Evolutionary conservation across 2,113 vertebrate genomes (phyloP).

Genomic region (Anolis carolinensis): DNA sequence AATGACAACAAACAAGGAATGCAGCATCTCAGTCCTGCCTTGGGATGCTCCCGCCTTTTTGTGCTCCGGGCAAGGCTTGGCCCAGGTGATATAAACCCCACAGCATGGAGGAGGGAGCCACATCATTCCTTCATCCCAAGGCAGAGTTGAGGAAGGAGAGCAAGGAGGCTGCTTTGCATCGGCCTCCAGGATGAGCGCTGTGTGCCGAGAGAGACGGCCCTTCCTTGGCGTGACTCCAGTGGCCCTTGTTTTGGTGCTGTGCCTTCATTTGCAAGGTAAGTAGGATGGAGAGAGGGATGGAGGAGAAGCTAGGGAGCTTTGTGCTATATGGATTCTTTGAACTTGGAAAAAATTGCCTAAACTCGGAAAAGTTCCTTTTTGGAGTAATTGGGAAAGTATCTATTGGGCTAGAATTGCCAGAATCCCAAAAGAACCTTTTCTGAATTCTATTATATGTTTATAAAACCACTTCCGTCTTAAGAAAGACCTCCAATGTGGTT

Average conservation of each 20-base stretch:
- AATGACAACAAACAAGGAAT: slow-evolving; percentile 2
- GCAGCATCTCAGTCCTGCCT: not conserved
- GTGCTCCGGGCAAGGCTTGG: slow-evolving; percentile 5
- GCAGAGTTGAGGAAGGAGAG: not conserved
- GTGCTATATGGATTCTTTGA: not conserved
- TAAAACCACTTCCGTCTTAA: not conserved
- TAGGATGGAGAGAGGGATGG: not conserved
- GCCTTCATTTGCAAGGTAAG: slow-evolving; percentile 24
- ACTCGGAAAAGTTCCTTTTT: too few species aligned
- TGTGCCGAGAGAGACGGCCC: not conserved
- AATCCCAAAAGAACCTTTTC: not conserved
- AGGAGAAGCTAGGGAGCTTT: not conserved
- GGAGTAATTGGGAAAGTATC: not conserved
- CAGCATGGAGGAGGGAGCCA: slow-evolving; percentile 7
- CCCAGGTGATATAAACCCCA: slow-evolving; percentile 7
- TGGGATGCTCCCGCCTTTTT: not conserved
- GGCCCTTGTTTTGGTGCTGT: slow-evolving; percentile 1
- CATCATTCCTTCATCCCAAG: not conserved
- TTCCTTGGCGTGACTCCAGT: not conserved
- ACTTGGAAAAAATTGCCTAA: not conserved
- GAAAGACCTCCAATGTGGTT: not conserved
- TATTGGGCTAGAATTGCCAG: not conserved
- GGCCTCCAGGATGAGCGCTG: slow-evolving; percentile 4
- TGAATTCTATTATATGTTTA: not conserved
- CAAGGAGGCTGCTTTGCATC: not conserved